Evolutionary conservation across 2,888 invertebrate genomes (phyloP).

Genomic region (Trisateles emortualis): DNA sequence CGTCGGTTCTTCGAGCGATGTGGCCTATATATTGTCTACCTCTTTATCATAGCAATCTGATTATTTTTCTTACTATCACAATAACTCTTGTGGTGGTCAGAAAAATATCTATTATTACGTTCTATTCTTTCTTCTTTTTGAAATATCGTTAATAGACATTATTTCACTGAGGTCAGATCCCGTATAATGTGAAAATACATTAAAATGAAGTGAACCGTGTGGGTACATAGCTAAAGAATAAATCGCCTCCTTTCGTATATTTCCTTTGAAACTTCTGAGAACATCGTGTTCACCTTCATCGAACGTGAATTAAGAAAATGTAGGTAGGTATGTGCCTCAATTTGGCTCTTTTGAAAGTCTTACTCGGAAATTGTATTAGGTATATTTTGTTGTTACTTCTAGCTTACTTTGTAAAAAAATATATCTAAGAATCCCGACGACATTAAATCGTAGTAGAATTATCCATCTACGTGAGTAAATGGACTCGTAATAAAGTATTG

Average conservation of each 20-base stretch:
- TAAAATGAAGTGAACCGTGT: constrained; percentile 1
- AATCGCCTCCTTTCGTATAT: not conserved
- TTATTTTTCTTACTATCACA: too few species aligned
- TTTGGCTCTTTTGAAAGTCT: not conserved
- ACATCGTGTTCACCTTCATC: not conserved
- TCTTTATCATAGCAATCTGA: constrained; percentile 9
- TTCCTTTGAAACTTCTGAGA: not conserved
- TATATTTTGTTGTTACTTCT: not conserved
- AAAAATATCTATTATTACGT: not conserved
- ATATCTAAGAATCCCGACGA: too few species aligned
- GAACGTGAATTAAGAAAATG: not conserved
- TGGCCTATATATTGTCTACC: too few species aligned
- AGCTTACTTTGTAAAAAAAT: too few species aligned
- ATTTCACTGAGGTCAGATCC: not conserved
- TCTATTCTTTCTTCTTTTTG: not conserved
- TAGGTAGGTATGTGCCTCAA: not conserved
- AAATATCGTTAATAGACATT: not conserved
- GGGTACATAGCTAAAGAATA: not conserved
- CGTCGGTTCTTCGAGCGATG: too few species aligned
- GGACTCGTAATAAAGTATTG: too few species aligned
- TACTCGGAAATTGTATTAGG: not conserved
- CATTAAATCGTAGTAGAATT: too few species aligned
- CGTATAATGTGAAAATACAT: not conserved
- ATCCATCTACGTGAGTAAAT: too few species aligned
- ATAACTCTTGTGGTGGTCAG: constrained; percentile 1